A percentile compares a stretch with the other conserved stretches of the same genome.
Conservation (phyloP, 2,113 vertebrate genomes). For the Sapajus apella region DNA sequence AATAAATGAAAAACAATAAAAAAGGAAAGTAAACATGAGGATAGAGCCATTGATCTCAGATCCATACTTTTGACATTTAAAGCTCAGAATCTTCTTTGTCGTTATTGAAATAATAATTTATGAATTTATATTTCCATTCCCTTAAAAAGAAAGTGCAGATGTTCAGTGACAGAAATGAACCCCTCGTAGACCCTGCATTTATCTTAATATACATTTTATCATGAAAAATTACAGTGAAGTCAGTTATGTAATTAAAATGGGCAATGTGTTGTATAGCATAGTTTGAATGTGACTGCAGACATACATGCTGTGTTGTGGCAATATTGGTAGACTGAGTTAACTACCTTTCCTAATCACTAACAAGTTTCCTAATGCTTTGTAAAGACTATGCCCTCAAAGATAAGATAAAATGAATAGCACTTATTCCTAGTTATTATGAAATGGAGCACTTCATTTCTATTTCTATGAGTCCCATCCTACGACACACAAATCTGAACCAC, state of each 20-base stretch:
- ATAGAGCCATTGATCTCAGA: not conserved
- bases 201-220: not conserved
- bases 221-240: constrained; percentile 39
- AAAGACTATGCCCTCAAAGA: not conserved
- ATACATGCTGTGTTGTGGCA: not conserved
- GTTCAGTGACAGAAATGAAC: not conserved
- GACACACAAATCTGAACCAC: not conserved
- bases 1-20: not conserved
- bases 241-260: constrained; percentile 73
- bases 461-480: not conserved
- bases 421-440: not conserved
- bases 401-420: not conserved
- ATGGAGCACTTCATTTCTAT: not conserved
- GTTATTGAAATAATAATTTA: not conserved
- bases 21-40: not conserved
- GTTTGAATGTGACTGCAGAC: not conserved
- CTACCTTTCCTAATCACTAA: not conserved
- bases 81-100: not conserved
- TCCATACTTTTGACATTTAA: not conserved
- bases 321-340: not conserved
- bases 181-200: not conserved
- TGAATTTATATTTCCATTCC: not conserved
- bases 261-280: not conserved
- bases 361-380: not conserved
- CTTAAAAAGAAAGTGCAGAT: not conserved